These are phyloP conservation scores for Carassius carassius DNA, from an alignment of 2,113 vertebrate genomes.

Conservation along the genomic window DNA sequence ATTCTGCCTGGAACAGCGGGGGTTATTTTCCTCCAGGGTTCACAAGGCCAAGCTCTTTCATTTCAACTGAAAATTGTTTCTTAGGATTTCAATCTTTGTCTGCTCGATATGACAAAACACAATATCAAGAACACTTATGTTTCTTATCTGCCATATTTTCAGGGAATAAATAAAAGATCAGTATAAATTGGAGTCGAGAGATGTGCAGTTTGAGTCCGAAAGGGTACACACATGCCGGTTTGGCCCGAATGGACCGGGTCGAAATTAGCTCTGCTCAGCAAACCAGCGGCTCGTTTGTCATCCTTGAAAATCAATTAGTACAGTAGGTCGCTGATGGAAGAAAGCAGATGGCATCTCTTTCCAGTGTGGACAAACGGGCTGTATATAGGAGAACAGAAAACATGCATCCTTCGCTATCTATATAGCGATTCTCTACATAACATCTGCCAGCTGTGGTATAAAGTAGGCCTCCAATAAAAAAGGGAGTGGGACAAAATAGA, in stretches of 20 bases:
- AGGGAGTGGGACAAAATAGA: background rate
- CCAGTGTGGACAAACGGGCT: constrained; percentile 56
- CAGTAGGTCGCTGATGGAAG: constrained; percentile 67
- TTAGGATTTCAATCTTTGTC: constrained; percentile 99
- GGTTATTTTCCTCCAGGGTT: constrained; percentile 95
- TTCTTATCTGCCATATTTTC: constrained; percentile 98
- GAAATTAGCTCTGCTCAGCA: constrained; percentile 72
- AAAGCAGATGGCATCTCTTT: constrained; percentile 64
- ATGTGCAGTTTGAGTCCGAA: constrained; percentile 73
- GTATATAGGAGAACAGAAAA: constrained; percentile 41
- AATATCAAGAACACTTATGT: constrained; percentile 99
- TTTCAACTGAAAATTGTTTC: constrained; percentile 99
- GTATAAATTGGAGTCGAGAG: constrained; percentile 91
- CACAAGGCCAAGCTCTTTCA: constrained; percentile 95
- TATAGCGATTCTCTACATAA: background rate
- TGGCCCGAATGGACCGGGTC: constrained; percentile 51
- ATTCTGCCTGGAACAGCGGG: constrained; percentile 87
- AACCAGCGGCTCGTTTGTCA: constrained; percentile 73
- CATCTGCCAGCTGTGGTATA: background rate
- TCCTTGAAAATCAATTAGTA: constrained; percentile 79
- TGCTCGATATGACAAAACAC: constrained; percentile 97
- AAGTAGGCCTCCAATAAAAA: constrained; percentile 26
- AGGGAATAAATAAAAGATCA: constrained; percentile 99
- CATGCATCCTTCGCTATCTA: constrained; percentile 34
- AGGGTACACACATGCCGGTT: background rate